These are phyloP conservation scores for Polyommatus iphigenia DNA, from an alignment of 2,888 invertebrate genomes.

Conservation along the genomic window DNA sequence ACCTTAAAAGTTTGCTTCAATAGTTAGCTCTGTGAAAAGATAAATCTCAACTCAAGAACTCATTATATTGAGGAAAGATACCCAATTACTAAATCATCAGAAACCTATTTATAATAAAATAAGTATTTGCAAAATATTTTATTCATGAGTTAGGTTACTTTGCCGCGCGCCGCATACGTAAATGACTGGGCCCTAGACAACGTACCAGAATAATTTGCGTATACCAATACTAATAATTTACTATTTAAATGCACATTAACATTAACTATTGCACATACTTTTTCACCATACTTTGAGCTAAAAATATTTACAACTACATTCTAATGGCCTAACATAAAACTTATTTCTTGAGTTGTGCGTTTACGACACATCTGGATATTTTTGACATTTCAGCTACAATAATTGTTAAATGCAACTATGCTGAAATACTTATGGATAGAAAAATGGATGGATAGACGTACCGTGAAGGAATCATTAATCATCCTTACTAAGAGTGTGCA, in stretches of 20 bases:
- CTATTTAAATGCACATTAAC: conserved; percentile 30
- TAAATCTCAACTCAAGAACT: background rate
- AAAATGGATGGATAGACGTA: no score
- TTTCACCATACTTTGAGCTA: background rate
- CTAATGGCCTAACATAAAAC: background rate
- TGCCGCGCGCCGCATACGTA: conserved; percentile 34
- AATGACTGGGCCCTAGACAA: conserved; percentile 33
- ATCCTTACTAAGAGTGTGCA: no score
- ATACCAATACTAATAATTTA: conserved; percentile 29
- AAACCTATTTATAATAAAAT: conserved; percentile 23
- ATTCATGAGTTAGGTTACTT: conserved; percentile 33
- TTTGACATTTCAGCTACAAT: no score
- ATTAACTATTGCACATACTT: conserved; percentile 26
- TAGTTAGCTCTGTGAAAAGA: background rate
- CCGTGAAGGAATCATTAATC: no score
- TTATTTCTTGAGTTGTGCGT: background rate
- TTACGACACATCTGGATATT: no score
- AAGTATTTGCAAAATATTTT: conserved; percentile 21
- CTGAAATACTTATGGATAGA: no score
- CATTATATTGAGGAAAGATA: conserved; percentile 2
- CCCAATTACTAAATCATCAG: conserved; percentile 4
- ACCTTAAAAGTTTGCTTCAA: background rate
- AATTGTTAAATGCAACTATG: no score
- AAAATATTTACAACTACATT: conserved; percentile 2
- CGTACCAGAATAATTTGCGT: conserved; percentile 28